Percentiles rank a stretch among this genome's conserved stretches.
These are phyloP conservation scores for Eidolon helvum DNA, from an alignment of 2,113 vertebrate species.

Conservation along the genomic window DNA sequence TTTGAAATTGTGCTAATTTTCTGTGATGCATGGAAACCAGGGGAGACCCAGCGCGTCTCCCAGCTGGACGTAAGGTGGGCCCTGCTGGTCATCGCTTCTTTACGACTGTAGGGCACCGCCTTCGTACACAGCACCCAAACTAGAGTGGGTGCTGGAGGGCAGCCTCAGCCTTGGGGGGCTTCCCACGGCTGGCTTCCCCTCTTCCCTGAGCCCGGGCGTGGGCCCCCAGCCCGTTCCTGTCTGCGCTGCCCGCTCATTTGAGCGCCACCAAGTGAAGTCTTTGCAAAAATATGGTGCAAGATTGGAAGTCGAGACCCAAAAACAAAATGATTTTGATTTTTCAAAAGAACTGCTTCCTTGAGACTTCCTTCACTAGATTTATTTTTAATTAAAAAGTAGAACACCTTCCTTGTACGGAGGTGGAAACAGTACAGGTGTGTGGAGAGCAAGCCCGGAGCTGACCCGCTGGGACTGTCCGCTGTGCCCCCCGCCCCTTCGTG, in stretches of 20 bases:
- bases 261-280: neutral
- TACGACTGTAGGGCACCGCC: neutral
- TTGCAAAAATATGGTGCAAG: neutral
- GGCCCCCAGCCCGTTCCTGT: neutral
- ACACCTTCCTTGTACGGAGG: accelerated
- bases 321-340: neutral
- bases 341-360: neutral
- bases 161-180: neutral
- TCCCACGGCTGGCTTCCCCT: neutral
- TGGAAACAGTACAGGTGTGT: neutral
- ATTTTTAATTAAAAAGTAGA: neutral
- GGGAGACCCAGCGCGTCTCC: neutral
- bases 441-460: neutral
- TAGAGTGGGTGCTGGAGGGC: accelerated
- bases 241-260: too few species aligned
- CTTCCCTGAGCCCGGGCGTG: neutral
- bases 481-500: too few species aligned
- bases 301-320: neutral
- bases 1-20: neutral
- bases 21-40: neutral
- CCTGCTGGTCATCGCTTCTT: accelerated
- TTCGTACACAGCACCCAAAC: neutral
- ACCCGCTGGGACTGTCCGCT: accelerated
- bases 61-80: accelerated
- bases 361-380: neutral